phyloP scores from a whole-genome alignment of 2,113 vertebrate species.

The Oreochromis tanganicae region DNA sequence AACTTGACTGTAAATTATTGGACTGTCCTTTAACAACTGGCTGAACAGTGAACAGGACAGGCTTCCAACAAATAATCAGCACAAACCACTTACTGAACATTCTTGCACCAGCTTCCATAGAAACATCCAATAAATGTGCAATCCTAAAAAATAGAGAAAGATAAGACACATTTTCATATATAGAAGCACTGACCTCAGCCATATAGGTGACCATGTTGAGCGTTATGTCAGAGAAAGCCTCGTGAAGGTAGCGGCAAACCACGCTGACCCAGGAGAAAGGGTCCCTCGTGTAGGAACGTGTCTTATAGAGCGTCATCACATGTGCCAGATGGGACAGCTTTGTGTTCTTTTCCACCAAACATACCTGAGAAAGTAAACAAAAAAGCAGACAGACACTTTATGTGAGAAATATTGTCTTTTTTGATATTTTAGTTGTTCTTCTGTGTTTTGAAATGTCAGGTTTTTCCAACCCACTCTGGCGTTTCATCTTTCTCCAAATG shows the following conservation, averaged over 20 bases:
- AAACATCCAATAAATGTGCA: neutral
- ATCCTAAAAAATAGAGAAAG: neutral
- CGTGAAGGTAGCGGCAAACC: conserved; percentile 97
- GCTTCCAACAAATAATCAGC: neutral
- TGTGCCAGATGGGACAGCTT: conserved; percentile 96
- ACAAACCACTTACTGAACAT: neutral
- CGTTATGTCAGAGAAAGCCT: conserved; percentile 90
- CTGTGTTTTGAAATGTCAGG: neutral
- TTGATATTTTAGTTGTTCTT: neutral
- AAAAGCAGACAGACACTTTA: neutral
- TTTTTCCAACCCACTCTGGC: neutral
- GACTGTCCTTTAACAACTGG: neutral
- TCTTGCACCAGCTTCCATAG: neutral
- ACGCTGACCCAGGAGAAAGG: conserved; percentile 95
- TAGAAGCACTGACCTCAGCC: conserved; percentile 79
- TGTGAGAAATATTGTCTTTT: neutral
- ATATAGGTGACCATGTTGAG: conserved; percentile 96
- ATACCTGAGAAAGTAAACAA: conserved; percentile 75
- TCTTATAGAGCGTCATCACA: conserved; percentile 98
- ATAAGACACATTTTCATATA: neutral
- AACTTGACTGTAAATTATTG: neutral
- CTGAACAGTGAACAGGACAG: neutral
- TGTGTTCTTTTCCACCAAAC: conserved; percentile 91
- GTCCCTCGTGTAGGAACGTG: conserved; percentile 93
- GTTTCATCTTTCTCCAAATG: neutral